Evolutionary conservation across 2,113 vertebrate species (phyloP), one percentile per base, ranked within the genome.

Genomic region (Lates calcarifer): DNA sequence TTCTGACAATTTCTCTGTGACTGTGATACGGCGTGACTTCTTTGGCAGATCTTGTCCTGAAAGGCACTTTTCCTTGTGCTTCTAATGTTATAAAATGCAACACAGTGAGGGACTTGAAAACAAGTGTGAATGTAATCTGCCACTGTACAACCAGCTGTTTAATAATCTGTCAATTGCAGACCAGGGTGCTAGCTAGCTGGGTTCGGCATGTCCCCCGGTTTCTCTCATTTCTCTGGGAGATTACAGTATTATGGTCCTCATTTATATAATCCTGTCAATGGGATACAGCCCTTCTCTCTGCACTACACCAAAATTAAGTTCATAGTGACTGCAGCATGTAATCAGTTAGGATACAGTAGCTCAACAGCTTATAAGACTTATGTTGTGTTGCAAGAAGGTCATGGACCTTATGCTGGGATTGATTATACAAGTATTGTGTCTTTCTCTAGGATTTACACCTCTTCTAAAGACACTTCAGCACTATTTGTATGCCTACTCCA

Each of bases 211-310:
- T 82, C 69, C 61, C 58, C 58, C 68, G 53, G 56, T 79, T 77
- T 89, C 81, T 92, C 83, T 91, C 71, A 90, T 91, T 92, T 87
- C 80, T 66, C 77, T 57, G 72, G 58, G 73, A 90, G 91, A 92
- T 94, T 93, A 93, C 88, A 85, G 89, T 89, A 87, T 90, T 91
- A 87, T 91, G 85, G 47, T 76, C 82, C 74, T 87, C 61, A 65
- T 86, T 89, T 85, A 68, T 84, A 88, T 93, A 94, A 95, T 93
- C 92, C 84, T 85, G 84, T 93, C 92, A 94, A 88, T 89, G 68
- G 86, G 77, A 93, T 88, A 87, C 83, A 84, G 28, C 56, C 78
- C 84, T 75, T 64, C 68, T 86, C 81, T 77, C 82, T 65, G 74
- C 81, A 68, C 76, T 71, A 43, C 65, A 74, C 75, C 80, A 79